phyloP scores from a whole-genome alignment of 2,888 invertebrate species.

The Ectropis crepuscularia region DNA sequence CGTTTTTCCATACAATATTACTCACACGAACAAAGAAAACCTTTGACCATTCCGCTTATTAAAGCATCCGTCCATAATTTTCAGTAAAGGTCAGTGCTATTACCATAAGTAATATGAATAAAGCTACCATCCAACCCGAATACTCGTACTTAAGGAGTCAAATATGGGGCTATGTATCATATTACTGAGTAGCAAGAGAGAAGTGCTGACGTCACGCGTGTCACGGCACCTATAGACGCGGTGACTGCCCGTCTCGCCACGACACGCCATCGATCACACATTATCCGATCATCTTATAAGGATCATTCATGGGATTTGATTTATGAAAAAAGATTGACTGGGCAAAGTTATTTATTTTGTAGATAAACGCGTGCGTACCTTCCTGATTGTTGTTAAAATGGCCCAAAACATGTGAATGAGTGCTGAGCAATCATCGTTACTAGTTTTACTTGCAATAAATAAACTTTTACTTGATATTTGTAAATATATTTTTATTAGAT shows the following conservation, averaged over 20 bases:
- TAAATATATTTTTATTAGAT: too few relatives aligned
- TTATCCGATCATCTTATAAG: constrained; percentile 15
- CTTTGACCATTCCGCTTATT: constrained; percentile 30
- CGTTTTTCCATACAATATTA: constrained; percentile 18
- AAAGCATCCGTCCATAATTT: constrained; percentile 28
- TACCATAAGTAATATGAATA: constrained; percentile 23
- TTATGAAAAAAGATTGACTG: constrained; percentile 12
- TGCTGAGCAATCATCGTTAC: too few relatives aligned
- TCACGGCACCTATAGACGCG: constrained; percentile 12
- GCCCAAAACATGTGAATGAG: neutral
- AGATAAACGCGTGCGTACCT: neutral
- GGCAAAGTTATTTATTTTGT: neutral
- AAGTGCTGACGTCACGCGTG: constrained; percentile 20
- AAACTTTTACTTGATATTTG: too few relatives aligned
- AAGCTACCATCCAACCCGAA: neutral
- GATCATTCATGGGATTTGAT: constrained; percentile 23
- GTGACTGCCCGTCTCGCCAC: constrained; percentile 20
- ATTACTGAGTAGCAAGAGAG: neutral
- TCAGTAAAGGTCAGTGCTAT: constrained; percentile 29
- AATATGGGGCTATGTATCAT: constrained; percentile 4
- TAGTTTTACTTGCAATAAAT: too few relatives aligned
- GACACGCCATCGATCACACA: constrained; percentile 14
- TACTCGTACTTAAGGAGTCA: neutral
- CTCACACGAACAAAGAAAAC: constrained; percentile 23
- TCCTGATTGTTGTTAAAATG: neutral